Base-by-base conservation (phyloP, 2,888 invertebrate species). In the Neria commutata region DNA sequence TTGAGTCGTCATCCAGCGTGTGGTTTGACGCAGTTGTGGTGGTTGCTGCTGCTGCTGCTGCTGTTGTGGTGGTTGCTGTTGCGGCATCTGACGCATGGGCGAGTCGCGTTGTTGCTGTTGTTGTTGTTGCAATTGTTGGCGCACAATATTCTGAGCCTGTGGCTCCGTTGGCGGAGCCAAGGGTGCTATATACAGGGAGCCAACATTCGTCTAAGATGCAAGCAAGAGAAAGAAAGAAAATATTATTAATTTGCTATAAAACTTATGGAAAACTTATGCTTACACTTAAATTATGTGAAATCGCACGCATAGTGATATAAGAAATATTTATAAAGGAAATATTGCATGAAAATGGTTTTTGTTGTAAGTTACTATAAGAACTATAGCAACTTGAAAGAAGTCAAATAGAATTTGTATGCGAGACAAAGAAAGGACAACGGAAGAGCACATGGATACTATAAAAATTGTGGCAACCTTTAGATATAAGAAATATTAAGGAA, bases 121-220 rank as follows among this genome's bases (percentile, higher is more conserved):
- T 21, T 74, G 71, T 52, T 81, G 80, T 54, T 73, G 74, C 57
- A 69, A 64, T 59, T 75, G 74, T 62, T 78, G 77, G 25, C 73
- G 69, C 40, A 86, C 68, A 56, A 75, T 71, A 61, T 74, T 73
- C 59, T 68, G 79, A 10, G 78, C 76, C 62, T 77, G 77, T 2
- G 78, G 77, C 56, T 77, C 77, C 5, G 69, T 68, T 21, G 77
- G 71, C 29, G 71, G 69, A 29, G 84, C 77, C 84, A 87, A 58
- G 5, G 86, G 86, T 45, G 86, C 85, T 60, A 86, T 85, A 65
- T 86, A 86, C 40, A 86, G 77, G 16, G 85, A 83, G 56, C 86
- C 86, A 57, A 86, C 80, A 58, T 79, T 80, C 58, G 79, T 79
- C 75, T 80, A 58, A 3, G 25, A 34, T 40, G 40, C 6, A n/a